A percentile compares a stretch with the other conserved stretches of the same genome.
Evolutionary conservation across 2,797 vertebrate genomes (phyloP).

Genomic region (Rachycentron canadum): DNA sequence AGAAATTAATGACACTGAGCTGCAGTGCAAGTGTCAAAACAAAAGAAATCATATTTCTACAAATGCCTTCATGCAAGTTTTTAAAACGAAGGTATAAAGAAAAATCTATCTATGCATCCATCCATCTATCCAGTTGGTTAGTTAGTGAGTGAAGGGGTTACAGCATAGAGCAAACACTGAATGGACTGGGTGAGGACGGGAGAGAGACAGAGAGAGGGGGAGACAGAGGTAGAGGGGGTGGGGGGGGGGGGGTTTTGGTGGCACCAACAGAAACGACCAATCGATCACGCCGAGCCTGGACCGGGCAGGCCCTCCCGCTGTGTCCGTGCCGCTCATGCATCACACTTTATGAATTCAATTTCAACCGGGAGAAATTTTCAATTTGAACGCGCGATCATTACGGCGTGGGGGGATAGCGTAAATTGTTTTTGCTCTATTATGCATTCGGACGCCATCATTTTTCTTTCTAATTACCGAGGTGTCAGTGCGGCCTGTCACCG

Average conservation of each 20-base stretch:
- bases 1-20: neutral
- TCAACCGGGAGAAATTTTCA: slow-evolving; percentile 96
- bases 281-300: slow-evolving; percentile 84
- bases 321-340: slow-evolving; percentile 94
- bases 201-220: neutral
- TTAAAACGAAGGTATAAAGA: neutral
- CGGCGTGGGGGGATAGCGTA: slow-evolving; percentile 95
- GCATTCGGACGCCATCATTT: slow-evolving; percentile 99
- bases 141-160: neutral
- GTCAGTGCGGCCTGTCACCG: slow-evolving; percentile 98
- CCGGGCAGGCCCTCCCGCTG: slow-evolving; percentile 83
- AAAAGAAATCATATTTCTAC: neutral
- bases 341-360: slow-evolving; percentile 98
- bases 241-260: neutral
- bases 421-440: slow-evolving; percentile 99
- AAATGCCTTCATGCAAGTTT: neutral
- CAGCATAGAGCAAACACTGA: neutral
- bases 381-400: slow-evolving; percentile 98
- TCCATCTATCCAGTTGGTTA: slow-evolving; percentile 2
- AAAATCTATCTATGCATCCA: neutral
- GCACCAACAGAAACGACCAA: slow-evolving; percentile 94
- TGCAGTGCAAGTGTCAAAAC: neutral
- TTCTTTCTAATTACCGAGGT: slow-evolving; percentile 99
- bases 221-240: neutral
- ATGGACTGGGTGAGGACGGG: neutral